Conservation (phyloP, 53 echinoderm and acorn worm genomes). For the Luidia sarsii region DNA sequence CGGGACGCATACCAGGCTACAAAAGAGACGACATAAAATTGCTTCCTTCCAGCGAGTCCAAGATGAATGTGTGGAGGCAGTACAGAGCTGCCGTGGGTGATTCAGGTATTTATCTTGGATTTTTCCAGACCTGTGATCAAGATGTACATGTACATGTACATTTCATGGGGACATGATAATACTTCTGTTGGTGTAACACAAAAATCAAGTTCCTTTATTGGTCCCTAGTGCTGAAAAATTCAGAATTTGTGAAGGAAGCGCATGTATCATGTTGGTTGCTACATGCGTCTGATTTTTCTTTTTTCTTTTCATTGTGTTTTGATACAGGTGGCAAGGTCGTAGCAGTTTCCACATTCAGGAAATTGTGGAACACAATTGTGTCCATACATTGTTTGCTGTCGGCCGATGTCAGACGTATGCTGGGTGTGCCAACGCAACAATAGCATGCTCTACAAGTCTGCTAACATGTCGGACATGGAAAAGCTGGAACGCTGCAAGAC, state of each 20-base stretch:
- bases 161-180: too few species aligned
- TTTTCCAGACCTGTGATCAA: not conserved
- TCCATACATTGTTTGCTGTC: slow-evolving; percentile 6
- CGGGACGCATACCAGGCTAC: slow-evolving; percentile 34
- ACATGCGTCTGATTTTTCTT: not conserved
- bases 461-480: slow-evolving; percentile 17
- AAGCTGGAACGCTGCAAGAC: not conserved
- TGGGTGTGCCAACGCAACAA: slow-evolving; percentile 44
- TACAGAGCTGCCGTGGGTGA: slow-evolving; percentile 5
- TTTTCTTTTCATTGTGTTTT: not conserved
- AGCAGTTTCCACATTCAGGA: not conserved
- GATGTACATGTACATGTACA: too few species aligned
- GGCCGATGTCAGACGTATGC: slow-evolving; percentile 32
- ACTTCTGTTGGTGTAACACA: not conserved
- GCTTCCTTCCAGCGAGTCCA: slow-evolving; percentile 3
- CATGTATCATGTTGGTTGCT: too few species aligned
- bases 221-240: not conserved
- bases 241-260: not conserved
- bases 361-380: not conserved
- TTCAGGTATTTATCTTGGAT: slow-evolving; percentile 4
- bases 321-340: not conserved
- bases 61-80: slow-evolving; percentile 3
- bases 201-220: not conserved
- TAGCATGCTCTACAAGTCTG: slow-evolving; percentile 15
- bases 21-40: slow-evolving; percentile 15